Percentiles rank a stretch among this genome's conserved stretches.
Evolutionary conservation across 2,797 vertebrate species (phyloP).

Genomic region (Muscicapa striata): DNA sequence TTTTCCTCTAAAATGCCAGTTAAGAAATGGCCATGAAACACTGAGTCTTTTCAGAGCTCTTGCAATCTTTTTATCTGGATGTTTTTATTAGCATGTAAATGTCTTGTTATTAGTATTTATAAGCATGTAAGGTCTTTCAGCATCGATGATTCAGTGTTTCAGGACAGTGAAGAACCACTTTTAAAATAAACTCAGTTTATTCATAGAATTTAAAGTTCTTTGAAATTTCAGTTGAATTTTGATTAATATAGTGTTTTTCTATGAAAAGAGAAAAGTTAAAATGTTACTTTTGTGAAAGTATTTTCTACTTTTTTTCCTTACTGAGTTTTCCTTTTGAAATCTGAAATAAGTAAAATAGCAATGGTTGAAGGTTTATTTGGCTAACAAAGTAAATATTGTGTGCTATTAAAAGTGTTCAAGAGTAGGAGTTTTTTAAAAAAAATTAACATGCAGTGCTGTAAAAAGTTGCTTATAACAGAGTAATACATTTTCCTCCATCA

Average conservation of each 20-base stretch:
- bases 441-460: not conserved
- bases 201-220: not conserved
- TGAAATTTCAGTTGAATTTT: not conserved
- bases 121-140: not conserved
- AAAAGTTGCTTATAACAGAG: not conserved
- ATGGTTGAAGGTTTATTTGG: not conserved
- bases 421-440: not conserved
- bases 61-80: not conserved
- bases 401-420: not conserved
- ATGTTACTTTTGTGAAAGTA: not conserved
- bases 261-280: not conserved
- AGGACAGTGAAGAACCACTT: not conserved
- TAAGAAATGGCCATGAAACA: not conserved
- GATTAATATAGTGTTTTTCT: not conserved
- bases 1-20: too few species aligned
- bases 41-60: not conserved
- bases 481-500: not conserved
- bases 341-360: not conserved
- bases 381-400: not conserved
- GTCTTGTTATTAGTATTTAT: not conserved
- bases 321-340: not conserved
- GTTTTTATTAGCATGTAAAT: not conserved
- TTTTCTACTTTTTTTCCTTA: not conserved
- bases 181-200: not conserved
- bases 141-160: not conserved